Evolutionary conservation across 2,888 invertebrate genomes (phyloP), one percentile per base, ranked within the genome.

Genomic region (Hemithea aestivaria): DNA sequence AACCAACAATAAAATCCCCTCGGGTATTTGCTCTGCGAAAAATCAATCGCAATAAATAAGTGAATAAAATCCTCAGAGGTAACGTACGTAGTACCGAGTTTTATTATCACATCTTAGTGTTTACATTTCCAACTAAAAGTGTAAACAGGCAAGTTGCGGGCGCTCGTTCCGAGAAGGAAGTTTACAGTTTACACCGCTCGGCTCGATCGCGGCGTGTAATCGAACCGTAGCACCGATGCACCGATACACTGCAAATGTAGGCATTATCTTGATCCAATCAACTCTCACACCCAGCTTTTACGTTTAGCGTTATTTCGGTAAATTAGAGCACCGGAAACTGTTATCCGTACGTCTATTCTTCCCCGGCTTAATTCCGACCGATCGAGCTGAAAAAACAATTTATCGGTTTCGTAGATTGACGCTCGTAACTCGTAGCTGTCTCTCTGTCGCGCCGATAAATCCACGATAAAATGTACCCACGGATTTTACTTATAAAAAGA

Each of bases 111-210:
- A 48, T 48, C 47, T 37, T 30, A 30, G 31, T 46, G 53, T 61
- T 58, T 57, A 54, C 49, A 55, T 58, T 67, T 58, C 52, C 56
- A 58, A 61, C 59, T 59, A 48, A 55, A 59, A 57, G 53, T 51
- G 49, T 37, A 48, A 56, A 48, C 53, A 64, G 68, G 67, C 65
- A 64, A 69, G 68, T 74, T 66, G 66, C 58, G 40, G 51, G 37
- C 30, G 36, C 33, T 51, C 45, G 55, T 55, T 54, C 51, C 52
- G 48, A 46, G 53, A 49, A 40, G 45, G 47, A 53, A 57, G 51
- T 64, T 68, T 71, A 69, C 65, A 56, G 53, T 40, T 16, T 16
- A 16, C 31, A 33, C 35, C 22, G n/a, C 58, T 65, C 54, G 41
- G 55, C 3, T 47, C 51, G 56, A 58, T 45, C 59, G 60, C 65